Evolutionary conservation across 2,797 vertebrate species (phyloP).

Genomic region (Onychomys arenicola): DNA sequence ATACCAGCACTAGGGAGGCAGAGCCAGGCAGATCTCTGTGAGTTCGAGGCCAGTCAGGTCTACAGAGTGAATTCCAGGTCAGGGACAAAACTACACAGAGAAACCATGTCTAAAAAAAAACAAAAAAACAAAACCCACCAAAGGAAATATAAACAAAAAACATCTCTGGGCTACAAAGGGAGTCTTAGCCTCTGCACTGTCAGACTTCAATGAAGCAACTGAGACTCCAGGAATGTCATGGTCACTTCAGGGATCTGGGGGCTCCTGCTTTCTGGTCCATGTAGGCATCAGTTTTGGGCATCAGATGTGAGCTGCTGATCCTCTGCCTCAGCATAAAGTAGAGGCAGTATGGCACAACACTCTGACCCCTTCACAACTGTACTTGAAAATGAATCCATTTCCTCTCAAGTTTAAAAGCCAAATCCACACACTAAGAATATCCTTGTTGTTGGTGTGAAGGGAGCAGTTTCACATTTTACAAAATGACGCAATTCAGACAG

Average conservation of each 20-base stretch:
- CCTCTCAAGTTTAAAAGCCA: conserved; percentile 9
- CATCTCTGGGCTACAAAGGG: rapidly evolving
- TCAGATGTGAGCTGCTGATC: rapidly evolving
- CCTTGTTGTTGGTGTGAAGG: conserved; percentile 8
- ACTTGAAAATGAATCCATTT: neutral
- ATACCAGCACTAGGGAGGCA: too few species aligned
- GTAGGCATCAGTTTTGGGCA: rapidly evolving
- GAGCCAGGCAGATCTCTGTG: too few species aligned
- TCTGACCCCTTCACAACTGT: neutral
- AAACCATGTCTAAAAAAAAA: too few species aligned
- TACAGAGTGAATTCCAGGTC: too few species aligned
- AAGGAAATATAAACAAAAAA: neutral
- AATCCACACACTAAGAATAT: conserved; percentile 29
- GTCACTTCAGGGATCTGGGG: rapidly evolving
- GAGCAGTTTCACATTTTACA: conserved; percentile 65
- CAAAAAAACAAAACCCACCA: too few species aligned
- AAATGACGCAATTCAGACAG: conserved; percentile 53
- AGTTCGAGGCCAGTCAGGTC: too few species aligned
- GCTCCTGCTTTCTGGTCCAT: neutral
- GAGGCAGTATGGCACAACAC: too few species aligned
- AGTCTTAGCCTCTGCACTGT: neutral
- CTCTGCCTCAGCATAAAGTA: neutral
- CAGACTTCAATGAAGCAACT: neutral
- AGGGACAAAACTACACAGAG: too few species aligned
- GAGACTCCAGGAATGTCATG: rapidly evolving